Evolutionary conservation across 2,113 vertebrate species (phyloP), one percentile per base, ranked within the genome.

Genomic region (Microcebus griseorufus): DNA sequence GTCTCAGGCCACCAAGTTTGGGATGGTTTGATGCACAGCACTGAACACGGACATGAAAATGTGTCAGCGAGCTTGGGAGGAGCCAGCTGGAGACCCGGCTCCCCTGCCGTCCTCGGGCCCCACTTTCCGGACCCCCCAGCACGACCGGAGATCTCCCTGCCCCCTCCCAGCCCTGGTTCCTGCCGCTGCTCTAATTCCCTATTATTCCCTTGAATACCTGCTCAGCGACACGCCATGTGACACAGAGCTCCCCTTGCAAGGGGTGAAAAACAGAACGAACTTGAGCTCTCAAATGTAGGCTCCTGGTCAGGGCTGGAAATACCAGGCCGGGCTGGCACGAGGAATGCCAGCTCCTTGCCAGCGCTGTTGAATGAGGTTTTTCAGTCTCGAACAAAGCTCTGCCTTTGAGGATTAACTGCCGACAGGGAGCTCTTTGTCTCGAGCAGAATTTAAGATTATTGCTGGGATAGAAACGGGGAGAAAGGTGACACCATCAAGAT

Each of bases 351-450:
- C 70, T 94, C 91, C 94, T 85, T 98, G 98, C 98, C 98, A 98
- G 60, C 9, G 32, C 22, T 0, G 92, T 60, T 98, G 94, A 96
- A 97, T 93, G 96, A 94, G 97, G 98, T n/a, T 87, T 97, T 96
- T 95, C 39, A 95, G 93, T 95, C 93, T 95, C n/a, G 79, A 98
- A 99, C 98, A 99, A 98, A 98, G 97, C 97, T 95, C 97, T 0
- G 4, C 98, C 98, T 98, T 93, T 98, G 95, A 95, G 97, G 97
- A 98, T 97, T 94, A 95, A 91, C 97, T 97, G 96, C 97, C 97
- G 86, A 99, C 98, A 99, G 98, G 96, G 98, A 97, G 95, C 76
- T 94, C 98, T 99, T 99, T 99, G 99, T 99, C 90, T 97, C 90
- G 97, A 95, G 76, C 65, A 72, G 96, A 97, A 98, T 97, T 97